Conservation (phyloP, 1,140 invertebrate species). For the Teleopsis dalmanni region DNA sequence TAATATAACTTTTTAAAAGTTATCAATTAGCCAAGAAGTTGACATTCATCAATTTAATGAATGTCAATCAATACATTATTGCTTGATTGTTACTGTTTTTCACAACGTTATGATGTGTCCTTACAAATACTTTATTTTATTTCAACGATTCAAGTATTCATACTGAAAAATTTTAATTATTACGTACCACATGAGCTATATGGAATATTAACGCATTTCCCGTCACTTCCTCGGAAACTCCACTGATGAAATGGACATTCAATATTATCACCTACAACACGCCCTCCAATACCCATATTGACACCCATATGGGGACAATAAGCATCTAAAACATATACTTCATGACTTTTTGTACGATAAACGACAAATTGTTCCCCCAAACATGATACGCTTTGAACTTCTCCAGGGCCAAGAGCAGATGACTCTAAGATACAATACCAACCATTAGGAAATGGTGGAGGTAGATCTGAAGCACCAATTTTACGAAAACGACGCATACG, state of each 20-base stretch:
- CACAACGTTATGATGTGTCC: no score
- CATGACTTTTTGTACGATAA: slow-evolving; percentile 55
- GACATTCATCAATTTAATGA: no score
- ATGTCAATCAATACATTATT: no score
- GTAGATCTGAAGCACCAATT: slow-evolving; percentile 51
- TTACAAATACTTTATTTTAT: no score
- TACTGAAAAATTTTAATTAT: no score
- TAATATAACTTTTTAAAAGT: no score
- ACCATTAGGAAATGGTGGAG: slow-evolving; percentile 82
- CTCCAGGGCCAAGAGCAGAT: slow-evolving; percentile 51
- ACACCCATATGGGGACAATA: slow-evolving; percentile 87
- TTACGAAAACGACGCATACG: slow-evolving; percentile 20
- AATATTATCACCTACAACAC: slow-evolving; percentile 66
- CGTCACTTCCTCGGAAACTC: slow-evolving; percentile 66
- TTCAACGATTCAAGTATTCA: no score
- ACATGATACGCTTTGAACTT: slow-evolving; percentile 58
- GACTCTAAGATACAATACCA: slow-evolving; percentile 78
- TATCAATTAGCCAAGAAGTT: no score
- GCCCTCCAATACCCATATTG: slow-evolving; percentile 70
- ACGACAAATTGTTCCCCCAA: slow-evolving; percentile 73
- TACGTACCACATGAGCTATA: slow-evolving; percentile 44
- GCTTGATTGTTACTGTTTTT: no score
- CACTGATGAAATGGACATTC: slow-evolving; percentile 87
- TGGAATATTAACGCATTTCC: slow-evolving; percentile 63
- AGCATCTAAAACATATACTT: slow-evolving; percentile 67